Evolutionary conservation across 2,888 invertebrate genomes (phyloP).

Genomic region (Melikaiella ostensackeni): DNA sequence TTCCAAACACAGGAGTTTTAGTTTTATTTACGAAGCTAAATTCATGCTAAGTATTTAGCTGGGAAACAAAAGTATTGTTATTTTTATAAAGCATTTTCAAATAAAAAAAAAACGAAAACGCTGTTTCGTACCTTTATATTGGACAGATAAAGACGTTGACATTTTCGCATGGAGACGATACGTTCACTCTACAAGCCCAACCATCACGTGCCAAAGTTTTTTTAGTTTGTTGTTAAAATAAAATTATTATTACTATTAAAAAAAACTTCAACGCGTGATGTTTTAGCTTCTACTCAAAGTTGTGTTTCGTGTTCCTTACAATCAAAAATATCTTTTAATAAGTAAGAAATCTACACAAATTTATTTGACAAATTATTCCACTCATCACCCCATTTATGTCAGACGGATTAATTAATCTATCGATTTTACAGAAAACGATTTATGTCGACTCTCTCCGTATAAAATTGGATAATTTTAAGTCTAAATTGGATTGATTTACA

Average conservation of each 20-base stretch:
- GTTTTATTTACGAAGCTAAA: background rate
- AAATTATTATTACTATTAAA: background rate
- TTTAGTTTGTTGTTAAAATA: constrained; percentile 4
- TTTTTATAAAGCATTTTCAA: constrained; percentile 20
- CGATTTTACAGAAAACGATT: background rate
- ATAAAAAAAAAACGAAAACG: background rate
- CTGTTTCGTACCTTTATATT: background rate
- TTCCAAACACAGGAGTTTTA: background rate
- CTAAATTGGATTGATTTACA: too few species aligned
- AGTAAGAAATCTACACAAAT: background rate
- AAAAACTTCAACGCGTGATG: constrained; percentile 19
- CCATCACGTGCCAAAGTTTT: constrained; percentile 34
- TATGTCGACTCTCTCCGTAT: background rate
- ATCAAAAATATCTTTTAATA: background rate
- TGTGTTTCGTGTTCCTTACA: background rate
- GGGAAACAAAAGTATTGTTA: background rate
- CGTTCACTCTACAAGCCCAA: constrained; percentile 19
- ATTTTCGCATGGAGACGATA: constrained; percentile 5
- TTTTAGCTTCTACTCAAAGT: constrained; percentile 1
- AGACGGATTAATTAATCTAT: background rate
- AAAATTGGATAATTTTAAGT: background rate
- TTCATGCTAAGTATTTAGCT: background rate
- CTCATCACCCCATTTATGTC: background rate
- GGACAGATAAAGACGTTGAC: constrained; percentile 9
- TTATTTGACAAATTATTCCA: background rate